Evolutionary conservation across 2,888 invertebrate species (phyloP).

Genomic region (Apoderus coryli): DNA sequence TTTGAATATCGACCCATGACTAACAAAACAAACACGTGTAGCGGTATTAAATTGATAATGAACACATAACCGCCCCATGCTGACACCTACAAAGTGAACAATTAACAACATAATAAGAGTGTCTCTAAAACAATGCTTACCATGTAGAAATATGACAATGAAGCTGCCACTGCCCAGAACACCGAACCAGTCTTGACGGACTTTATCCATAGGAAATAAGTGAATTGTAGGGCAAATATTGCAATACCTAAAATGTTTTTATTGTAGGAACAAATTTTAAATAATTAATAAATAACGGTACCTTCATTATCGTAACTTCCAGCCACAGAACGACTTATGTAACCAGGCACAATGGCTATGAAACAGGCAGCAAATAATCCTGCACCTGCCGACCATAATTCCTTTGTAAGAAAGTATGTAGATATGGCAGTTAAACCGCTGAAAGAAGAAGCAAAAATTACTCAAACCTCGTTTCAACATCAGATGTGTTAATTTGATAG

Average conservation of each 20-base stretch:
- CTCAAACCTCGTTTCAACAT: too few relatives aligned
- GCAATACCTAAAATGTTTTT: too few relatives aligned
- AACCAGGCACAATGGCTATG: conserved; percentile 97
- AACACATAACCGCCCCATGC: conserved; percentile 99
- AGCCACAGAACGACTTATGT: conserved; percentile 97
- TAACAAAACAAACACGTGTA: conserved; percentile 89
- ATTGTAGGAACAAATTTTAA: too few relatives aligned
- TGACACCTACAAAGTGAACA: conserved; percentile 54
- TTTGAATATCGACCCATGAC: conserved; percentile 92
- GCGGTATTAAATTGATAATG: conserved; percentile 96
- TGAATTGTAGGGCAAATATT: conserved; percentile 97
- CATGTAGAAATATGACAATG: conserved; percentile 99
- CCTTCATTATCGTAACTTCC: conserved; percentile 99
- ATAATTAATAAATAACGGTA: conserved; percentile 5
- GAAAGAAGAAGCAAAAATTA: too few relatives aligned
- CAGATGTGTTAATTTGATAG: too few relatives aligned
- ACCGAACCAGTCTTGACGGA: conserved; percentile 95
- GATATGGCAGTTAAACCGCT: conserved; percentile 97
- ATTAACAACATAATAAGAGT: neutral
- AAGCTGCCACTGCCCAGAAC: conserved; percentile 89
- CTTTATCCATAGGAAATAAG: conserved; percentile 96
- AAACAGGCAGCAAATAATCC: conserved; percentile 98
- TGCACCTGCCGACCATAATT: conserved; percentile 92
- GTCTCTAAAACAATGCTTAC: conserved; percentile 47
- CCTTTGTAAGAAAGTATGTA: conserved; percentile 93